Conservation (phyloP, 2,113 vertebrate genomes). For the Camarhynchus parvulus region DNA sequence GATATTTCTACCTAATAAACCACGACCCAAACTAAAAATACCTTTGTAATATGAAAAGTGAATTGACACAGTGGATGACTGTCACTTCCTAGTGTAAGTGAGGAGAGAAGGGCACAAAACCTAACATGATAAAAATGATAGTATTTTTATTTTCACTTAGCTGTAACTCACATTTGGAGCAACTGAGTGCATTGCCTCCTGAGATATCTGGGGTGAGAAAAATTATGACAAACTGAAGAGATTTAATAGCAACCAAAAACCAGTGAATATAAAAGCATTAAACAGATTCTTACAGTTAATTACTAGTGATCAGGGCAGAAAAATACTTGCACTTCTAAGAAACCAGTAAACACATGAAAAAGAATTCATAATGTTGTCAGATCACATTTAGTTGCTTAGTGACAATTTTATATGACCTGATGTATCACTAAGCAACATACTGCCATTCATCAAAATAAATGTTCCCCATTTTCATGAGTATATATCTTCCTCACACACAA, state of each 20-base stretch:
- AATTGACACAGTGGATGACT: not conserved
- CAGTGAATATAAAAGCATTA: not conserved
- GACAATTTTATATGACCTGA: slow-evolving; percentile 16
- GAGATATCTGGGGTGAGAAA: not conserved
- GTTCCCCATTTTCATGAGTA: not conserved
- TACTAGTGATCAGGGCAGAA: not conserved
- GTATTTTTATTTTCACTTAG: slow-evolving; percentile 19
- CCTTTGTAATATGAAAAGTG: not conserved
- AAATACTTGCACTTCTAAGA: slow-evolving; percentile 29
- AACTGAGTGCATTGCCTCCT: not conserved
- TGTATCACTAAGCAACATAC: slow-evolving; percentile 55
- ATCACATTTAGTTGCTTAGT: slow-evolving; percentile 62
- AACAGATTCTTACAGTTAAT: not conserved
- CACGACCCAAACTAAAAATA: not conserved
- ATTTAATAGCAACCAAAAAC: not conserved
- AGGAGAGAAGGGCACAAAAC: not conserved
- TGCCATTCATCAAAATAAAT: slow-evolving; percentile 29
- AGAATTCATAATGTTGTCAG: slow-evolving; percentile 27
- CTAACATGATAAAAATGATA: not conserved
- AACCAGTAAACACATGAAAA: not conserved
- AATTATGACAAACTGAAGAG: not conserved
- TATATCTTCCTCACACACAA: not conserved
- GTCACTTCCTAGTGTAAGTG: not conserved
- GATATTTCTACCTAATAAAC: not conserved
- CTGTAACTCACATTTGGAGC: not conserved